These are phyloP conservation scores for Caenorhabditis sp. DNA, from an alignment of 2,888 invertebrate genomes.

Conservation along the genomic window DNA sequence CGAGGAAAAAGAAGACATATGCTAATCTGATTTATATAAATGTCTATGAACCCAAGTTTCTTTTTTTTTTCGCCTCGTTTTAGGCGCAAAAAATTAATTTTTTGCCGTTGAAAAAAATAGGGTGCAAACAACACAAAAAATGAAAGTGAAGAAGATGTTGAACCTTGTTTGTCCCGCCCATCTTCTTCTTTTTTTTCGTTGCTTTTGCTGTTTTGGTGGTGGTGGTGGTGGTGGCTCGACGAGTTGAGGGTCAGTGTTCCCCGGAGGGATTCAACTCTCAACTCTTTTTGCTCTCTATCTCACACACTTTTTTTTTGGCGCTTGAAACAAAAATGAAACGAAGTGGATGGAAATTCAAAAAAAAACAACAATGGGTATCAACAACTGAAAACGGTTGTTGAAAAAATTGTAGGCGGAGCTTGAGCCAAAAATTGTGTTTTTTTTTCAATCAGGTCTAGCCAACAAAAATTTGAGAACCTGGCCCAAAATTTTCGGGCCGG, in stretches of 20 bases:
- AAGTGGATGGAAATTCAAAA: too few species aligned
- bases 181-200: not conserved
- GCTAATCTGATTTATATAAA: slow-evolving; percentile 34
- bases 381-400: not conserved
- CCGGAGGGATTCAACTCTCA: not conserved
- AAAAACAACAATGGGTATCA: too few species aligned
- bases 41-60: not conserved
- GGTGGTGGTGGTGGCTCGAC: too few species aligned
- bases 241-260: slow-evolving; percentile 1
- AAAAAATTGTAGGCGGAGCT: too few species aligned
- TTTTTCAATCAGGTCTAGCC: too few species aligned
- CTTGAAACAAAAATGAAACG: not conserved
- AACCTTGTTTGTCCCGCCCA: not conserved
- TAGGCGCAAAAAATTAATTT: too few species aligned
- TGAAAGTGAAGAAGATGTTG: not conserved
- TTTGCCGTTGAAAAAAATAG: too few species aligned
- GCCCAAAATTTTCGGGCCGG: too few species aligned
- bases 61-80: not conserved
- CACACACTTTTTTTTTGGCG: not conserved
- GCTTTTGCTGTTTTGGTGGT: too few species aligned
- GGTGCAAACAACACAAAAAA: not conserved
- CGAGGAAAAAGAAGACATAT: slow-evolving; percentile 27
- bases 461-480: too few species aligned
- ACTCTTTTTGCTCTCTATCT: not conserved
- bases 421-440: too few species aligned